These are phyloP conservation scores for Styela clava DNA, from an alignment of 23 tunicate genomes.

Conservation along the genomic window DNA sequence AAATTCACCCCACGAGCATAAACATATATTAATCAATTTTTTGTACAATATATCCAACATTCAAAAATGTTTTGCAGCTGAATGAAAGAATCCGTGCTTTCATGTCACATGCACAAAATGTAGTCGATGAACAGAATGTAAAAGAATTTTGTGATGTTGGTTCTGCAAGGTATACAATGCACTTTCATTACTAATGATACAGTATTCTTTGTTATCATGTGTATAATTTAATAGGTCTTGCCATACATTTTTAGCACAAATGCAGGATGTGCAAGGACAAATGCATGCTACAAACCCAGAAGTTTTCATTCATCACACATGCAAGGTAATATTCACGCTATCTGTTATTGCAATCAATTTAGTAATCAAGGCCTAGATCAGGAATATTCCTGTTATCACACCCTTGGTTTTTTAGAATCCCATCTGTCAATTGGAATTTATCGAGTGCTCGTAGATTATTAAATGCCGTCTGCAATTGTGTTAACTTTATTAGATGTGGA, in stretches of 20 bases:
- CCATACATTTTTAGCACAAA: conserved; percentile 5
- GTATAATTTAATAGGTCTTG: background rate
- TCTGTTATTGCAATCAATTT: conserved; percentile 7
- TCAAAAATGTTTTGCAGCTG: conserved; percentile 33
- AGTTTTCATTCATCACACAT: conserved; percentile 44
- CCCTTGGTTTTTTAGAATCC: too few species aligned
- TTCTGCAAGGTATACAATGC: background rate
- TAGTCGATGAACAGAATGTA: conserved; percentile 82
- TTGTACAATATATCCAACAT: too few species aligned
- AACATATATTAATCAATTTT: too few species aligned
- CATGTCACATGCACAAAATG: conserved; percentile 58
- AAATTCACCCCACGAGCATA: too few species aligned
- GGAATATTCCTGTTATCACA: too few species aligned
- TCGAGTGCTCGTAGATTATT: too few species aligned
- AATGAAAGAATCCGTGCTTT: conserved; percentile 67
- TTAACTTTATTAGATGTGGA: too few species aligned
- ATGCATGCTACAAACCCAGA: conserved; percentile 58
- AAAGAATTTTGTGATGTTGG: conserved; percentile 44
- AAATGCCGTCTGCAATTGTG: too few species aligned
- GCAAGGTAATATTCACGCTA: conserved; percentile 28
- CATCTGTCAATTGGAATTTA: too few species aligned
- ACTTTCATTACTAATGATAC: too few species aligned
- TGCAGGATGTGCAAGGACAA: conserved; percentile 69
- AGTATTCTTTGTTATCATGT: background rate
- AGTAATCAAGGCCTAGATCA: too few species aligned